phyloP scores from a whole-genome alignment of 2,113 vertebrate species.

The Dipodomys spectabilis region DNA sequence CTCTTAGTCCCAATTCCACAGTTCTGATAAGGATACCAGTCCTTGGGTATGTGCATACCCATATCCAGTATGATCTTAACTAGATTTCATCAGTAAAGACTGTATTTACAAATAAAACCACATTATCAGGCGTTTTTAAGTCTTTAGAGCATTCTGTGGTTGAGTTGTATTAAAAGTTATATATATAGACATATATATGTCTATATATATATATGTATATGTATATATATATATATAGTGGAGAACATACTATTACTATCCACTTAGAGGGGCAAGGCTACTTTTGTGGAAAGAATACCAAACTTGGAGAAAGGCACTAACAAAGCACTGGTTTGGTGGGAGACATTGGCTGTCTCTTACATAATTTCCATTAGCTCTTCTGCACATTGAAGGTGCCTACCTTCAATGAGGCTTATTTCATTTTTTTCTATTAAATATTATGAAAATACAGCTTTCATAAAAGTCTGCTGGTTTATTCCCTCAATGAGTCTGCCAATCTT shows the following conservation, averaged over 20 bases:
- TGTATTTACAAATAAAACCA: neutral
- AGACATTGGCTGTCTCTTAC: neutral
- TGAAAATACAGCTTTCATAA: conserved; percentile 30
- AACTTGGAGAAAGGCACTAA: neutral
- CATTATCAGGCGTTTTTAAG: neutral
- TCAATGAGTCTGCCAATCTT: neutral
- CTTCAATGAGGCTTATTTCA: neutral
- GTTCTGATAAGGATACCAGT: neutral
- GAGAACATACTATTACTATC: neutral
- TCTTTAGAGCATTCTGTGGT: no score
- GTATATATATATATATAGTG: no score
- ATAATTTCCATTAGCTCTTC: neutral
- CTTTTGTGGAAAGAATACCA: neutral
- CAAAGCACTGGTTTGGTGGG: neutral
- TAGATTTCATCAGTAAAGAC: neutral
- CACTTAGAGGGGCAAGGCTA: no score
- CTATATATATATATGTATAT: no score
- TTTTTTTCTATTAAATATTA: neutral
- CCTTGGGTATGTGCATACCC: neutral
- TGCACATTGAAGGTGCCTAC: neutral
- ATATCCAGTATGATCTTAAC: neutral
- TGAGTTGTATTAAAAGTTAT: neutral
- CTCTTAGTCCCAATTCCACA: neutral
- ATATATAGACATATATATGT: no score
- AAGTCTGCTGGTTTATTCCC: neutral